Percentiles rank a stretch among this genome's conserved stretches.
These are phyloP conservation scores for Thereva nobilitata DNA, from an alignment of 2,888 invertebrate genomes.

Conservation along the genomic window DNA sequence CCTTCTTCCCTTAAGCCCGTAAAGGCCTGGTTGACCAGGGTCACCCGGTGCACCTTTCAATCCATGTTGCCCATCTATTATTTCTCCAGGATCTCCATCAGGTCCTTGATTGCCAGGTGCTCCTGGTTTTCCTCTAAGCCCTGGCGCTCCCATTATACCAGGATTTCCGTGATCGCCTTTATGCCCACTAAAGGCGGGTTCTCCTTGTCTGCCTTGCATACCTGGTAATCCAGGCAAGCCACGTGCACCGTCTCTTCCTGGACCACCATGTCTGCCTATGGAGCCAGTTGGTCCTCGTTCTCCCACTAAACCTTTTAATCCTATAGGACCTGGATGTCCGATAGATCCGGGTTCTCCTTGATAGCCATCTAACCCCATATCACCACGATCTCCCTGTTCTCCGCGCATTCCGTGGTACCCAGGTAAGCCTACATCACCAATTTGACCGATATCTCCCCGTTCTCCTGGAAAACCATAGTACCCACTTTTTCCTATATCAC, in stretches of 20 bases:
- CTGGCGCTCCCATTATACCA: constrained; percentile 59
- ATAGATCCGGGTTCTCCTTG: constrained; percentile 57
- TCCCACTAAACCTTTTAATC: constrained; percentile 51
- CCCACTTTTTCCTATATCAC: constrained; percentile 60
- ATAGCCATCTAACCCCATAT: constrained; percentile 59
- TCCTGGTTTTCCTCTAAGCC: constrained; percentile 50
- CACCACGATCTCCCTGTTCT: constrained; percentile 62
- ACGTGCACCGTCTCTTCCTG: constrained; percentile 62
- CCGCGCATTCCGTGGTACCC: constrained; percentile 65
- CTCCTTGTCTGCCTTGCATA: constrained; percentile 62
- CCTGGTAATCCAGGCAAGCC: constrained; percentile 59
- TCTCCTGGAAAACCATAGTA: constrained; percentile 57
- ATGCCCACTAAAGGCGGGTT: constrained; percentile 65
- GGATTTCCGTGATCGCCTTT: constrained; percentile 65
- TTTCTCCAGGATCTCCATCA: constrained; percentile 37
- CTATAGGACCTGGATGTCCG: constrained; percentile 56
- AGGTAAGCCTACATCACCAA: constrained; percentile 44
- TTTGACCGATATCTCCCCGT: constrained; percentile 63
- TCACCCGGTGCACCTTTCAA: too few species aligned
- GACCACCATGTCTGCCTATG: constrained; percentile 59
- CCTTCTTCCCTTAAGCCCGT: too few species aligned
- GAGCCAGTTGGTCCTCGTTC: constrained; percentile 60
- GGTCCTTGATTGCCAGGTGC: constrained; percentile 64
- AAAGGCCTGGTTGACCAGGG: too few species aligned
- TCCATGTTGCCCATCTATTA: too few species aligned